Evolutionary conservation across 1,140 invertebrate species (phyloP).

Genomic region (Cydia pomonella): DNA sequence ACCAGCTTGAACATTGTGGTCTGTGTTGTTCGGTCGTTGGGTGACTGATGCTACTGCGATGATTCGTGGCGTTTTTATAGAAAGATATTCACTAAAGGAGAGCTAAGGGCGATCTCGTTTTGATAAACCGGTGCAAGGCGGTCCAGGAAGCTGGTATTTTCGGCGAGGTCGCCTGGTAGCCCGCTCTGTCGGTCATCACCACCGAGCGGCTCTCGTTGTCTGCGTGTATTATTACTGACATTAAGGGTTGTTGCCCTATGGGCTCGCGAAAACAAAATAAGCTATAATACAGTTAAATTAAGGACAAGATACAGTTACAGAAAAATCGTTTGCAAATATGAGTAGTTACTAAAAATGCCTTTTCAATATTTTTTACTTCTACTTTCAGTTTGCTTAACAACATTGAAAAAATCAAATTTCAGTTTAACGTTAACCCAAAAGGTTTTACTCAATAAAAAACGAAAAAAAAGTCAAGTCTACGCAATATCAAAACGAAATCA

Average conservation of each 20-base stretch:
- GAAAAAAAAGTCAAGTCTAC: too few species aligned
- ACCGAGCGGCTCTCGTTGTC: constrained; percentile 40
- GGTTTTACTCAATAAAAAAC: too few species aligned
- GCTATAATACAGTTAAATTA: too few species aligned
- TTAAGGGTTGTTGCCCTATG: not conserved
- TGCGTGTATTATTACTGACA: not conserved
- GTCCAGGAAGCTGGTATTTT: constrained; percentile 75
- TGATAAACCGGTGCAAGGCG: constrained; percentile 69
- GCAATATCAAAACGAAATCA: too few species aligned
- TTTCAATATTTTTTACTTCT: too few species aligned
- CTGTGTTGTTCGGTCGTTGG: constrained; percentile 64
- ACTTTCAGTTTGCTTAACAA: too few species aligned
- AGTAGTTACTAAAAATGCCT: too few species aligned
- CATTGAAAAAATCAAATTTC: too few species aligned
- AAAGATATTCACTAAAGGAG: constrained; percentile 59
- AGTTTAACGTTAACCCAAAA: too few species aligned
- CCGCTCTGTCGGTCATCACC: constrained; percentile 59
- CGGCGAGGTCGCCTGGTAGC: constrained; percentile 60
- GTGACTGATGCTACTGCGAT: constrained; percentile 67
- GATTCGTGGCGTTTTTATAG: constrained; percentile 68
- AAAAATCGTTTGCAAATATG: too few species aligned
- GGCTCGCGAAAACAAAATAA: not conserved
- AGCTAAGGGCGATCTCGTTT: constrained; percentile 69
- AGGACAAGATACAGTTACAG: too few species aligned
- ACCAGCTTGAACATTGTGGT: constrained; percentile 82